These are phyloP conservation scores for Thunnus thynnus DNA, from an alignment of 2,113 vertebrate species.

Conservation along the genomic window DNA sequence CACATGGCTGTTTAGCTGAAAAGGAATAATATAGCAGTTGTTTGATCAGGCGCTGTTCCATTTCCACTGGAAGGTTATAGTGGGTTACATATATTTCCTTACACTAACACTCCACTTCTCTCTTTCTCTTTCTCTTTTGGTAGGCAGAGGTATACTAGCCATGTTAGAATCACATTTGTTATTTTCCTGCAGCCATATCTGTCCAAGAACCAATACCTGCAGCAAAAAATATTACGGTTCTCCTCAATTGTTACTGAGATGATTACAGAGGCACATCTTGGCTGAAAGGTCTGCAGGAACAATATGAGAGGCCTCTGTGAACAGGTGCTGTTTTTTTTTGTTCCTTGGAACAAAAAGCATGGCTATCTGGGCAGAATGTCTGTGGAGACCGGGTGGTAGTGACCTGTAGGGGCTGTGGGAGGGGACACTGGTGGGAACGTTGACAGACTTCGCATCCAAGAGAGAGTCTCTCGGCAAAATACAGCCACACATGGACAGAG, in stretches of 20 bases:
- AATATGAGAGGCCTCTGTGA: constrained; percentile 23
- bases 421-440: constrained; percentile 4
- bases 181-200: constrained; percentile 5
- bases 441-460: constrained; percentile 26
- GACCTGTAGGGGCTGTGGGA: constrained; percentile 27
- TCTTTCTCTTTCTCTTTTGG: background rate
- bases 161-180: background rate
- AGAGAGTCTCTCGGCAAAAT: constrained; percentile 32
- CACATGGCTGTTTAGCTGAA: constrained; percentile 3
- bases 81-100: background rate
- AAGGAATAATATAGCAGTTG: constrained; percentile 17
- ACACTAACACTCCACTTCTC: background rate
- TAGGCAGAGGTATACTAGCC: background rate
- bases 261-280: constrained; percentile 18
- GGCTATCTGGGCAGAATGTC: constrained; percentile 32
- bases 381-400: background rate
- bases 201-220: background rate
- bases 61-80: background rate
- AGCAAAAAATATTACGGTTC: background rate
- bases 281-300: constrained; percentile 41
- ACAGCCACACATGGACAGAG: constrained; percentile 23
- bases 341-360: constrained; percentile 28
- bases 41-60: constrained; percentile 6
- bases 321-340: constrained; percentile 35
- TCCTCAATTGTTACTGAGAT: constrained; percentile 32